Evolutionary conservation across 2,113 vertebrate species (phyloP).

Genomic region (Perca flavescens): DNA sequence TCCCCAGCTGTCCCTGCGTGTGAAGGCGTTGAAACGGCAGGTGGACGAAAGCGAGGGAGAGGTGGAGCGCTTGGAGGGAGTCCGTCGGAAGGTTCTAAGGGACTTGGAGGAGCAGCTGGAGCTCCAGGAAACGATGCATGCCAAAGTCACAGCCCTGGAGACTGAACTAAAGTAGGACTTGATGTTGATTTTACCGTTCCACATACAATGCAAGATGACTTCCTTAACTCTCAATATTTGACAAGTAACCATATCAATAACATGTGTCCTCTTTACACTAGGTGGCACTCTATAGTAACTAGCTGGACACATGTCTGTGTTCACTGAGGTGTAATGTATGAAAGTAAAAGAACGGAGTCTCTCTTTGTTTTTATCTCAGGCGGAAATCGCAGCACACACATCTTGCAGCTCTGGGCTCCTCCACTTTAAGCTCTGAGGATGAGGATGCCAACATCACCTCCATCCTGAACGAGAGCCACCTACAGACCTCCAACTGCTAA

Average conservation of each 20-base stretch:
- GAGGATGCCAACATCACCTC: slow-evolving; percentile 88
- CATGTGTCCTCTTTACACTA: slow-evolving; percentile 54
- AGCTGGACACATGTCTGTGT: not conserved
- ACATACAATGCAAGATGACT: not conserved
- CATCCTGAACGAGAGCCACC: slow-evolving; percentile 86
- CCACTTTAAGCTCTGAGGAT: slow-evolving; percentile 90
- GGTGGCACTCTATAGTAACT: slow-evolving; percentile 62
- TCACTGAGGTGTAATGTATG: not conserved
- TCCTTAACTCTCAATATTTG: not conserved
- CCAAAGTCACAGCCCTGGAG: slow-evolving; percentile 88
- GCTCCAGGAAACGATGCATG: slow-evolving; percentile 88
- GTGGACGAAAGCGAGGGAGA: slow-evolving; percentile 94
- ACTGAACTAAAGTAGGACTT: slow-evolving; percentile 84
- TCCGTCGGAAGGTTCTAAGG: slow-evolving; percentile 90
- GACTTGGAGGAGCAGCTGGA: slow-evolving; percentile 95
- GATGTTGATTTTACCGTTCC: not conserved
- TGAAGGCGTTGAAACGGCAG: slow-evolving; percentile 95
- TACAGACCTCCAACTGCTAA: slow-evolving; percentile 89
- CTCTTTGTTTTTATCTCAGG: slow-evolving; percentile 73
- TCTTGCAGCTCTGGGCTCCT: slow-evolving; percentile 80
- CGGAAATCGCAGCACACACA: slow-evolving; percentile 83
- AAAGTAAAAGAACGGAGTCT: not conserved
- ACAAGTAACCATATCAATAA: not conserved
- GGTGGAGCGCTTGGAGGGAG: slow-evolving; percentile 91
- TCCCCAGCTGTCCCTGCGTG: slow-evolving; percentile 89